Conservation (phyloP, 2,888 invertebrate genomes). For the Macaria liturata region DNA sequence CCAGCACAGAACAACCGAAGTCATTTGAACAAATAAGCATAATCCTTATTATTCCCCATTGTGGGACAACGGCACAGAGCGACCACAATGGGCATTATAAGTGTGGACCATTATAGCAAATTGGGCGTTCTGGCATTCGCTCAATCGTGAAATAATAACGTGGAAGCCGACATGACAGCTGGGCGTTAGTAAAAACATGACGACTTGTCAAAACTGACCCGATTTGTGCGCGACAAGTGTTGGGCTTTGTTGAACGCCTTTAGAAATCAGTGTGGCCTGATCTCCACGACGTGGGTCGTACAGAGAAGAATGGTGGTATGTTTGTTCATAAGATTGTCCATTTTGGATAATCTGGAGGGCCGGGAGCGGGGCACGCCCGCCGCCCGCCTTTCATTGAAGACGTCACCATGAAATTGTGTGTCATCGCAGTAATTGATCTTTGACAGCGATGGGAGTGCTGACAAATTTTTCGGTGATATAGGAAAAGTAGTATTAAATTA, state of each 20-base stretch:
- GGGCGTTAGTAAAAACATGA: slow-evolving; percentile 81
- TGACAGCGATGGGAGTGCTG: not conserved
- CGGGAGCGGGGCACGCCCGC: slow-evolving; percentile 64
- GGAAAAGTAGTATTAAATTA: no score
- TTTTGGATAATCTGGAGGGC: slow-evolving; percentile 63
- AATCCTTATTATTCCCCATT: slow-evolving; percentile 59
- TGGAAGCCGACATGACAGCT: slow-evolving; percentile 70
- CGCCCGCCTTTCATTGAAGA: slow-evolving; percentile 54
- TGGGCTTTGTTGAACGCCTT: slow-evolving; percentile 63
- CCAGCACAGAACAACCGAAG: slow-evolving; percentile 53
- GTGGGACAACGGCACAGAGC: slow-evolving; percentile 68
- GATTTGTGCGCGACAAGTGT: slow-evolving; percentile 79
- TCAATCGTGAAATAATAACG: slow-evolving; percentile 62
- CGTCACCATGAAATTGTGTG: slow-evolving; percentile 4
- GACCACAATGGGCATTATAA: slow-evolving; percentile 77
- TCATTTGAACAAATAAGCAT: slow-evolving; percentile 76
- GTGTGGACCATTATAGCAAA: slow-evolving; percentile 75
- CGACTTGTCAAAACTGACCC: slow-evolving; percentile 81
- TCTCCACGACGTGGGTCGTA: slow-evolving; percentile 56
- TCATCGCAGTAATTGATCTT: not conserved
- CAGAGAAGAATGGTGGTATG: slow-evolving; percentile 54
- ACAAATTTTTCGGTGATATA: no score
- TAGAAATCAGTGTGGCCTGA: slow-evolving; percentile 78
- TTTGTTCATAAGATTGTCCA: slow-evolving; percentile 72
- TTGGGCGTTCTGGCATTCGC: slow-evolving; percentile 67